phyloP scores from a whole-genome alignment of 2,797 vertebrate genomes.

The Hemitrygon akajei region DNA sequence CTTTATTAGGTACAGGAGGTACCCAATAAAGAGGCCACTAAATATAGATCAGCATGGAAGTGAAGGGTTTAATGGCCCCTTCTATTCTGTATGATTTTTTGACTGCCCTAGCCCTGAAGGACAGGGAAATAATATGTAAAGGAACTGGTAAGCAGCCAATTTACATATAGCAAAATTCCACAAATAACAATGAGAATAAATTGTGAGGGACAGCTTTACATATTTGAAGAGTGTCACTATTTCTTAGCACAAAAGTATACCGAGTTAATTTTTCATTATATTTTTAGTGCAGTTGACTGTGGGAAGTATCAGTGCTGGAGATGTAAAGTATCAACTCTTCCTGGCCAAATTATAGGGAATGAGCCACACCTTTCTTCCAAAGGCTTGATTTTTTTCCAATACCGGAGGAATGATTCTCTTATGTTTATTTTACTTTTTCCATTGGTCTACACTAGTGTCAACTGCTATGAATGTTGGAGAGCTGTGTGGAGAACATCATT shows the following conservation, averaged over 20 bases:
- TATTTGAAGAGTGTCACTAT: not conserved
- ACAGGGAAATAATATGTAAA: not conserved
- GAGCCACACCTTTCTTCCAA: not conserved
- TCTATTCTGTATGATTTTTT: too few species aligned
- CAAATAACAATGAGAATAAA: not conserved
- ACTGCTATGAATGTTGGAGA: not conserved
- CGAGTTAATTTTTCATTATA: not conserved
- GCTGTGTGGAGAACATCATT: not conserved
- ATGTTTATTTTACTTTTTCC: not conserved
- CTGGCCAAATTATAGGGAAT: not conserved
- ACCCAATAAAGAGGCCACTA: too few species aligned
- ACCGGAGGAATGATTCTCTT: not conserved
- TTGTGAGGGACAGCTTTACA: not conserved
- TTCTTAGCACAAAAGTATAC: not conserved
- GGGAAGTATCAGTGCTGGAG: not conserved
- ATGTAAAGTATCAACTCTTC: not conserved
- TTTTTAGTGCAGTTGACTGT: not conserved
- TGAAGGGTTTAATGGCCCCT: too few species aligned
- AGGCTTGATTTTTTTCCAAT: not conserved
- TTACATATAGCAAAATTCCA: not conserved
- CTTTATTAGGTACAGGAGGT: too few species aligned
- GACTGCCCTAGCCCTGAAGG: not conserved
- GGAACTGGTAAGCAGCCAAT: not conserved
- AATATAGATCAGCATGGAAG: too few species aligned
- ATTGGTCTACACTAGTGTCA: not conserved